Percentiles rank a stretch among this genome's conserved stretches.
Conservation (phyloP, 2,113 vertebrate species). For the Pangasianodon hypophthalmus region DNA sequence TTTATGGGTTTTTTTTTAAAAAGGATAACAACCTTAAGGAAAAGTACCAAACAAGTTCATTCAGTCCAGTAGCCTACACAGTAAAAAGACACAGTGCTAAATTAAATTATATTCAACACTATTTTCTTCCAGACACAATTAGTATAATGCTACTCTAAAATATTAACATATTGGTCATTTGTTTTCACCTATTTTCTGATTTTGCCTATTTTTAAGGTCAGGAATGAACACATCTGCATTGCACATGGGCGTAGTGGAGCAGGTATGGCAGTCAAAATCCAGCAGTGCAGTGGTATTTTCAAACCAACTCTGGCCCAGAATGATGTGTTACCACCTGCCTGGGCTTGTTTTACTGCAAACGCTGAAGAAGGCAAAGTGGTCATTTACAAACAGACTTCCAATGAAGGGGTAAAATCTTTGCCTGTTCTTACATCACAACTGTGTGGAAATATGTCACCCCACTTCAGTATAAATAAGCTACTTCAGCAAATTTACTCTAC, state of each 20-base stretch:
- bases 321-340: neutral
- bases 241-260: neutral
- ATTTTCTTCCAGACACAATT: neutral
- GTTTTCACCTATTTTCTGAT: neutral
- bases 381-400: neutral
- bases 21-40: neutral
- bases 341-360: neutral
- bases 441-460: neutral
- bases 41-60: constrained; percentile 36
- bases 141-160: neutral
- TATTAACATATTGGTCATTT: neutral
- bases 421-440: neutral
- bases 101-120: neutral
- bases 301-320: neutral
- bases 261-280: neutral
- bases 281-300: neutral
- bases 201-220: neutral
- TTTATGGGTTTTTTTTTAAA: neutral
- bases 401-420: neutral
- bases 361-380: neutral
- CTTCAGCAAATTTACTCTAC: neutral
- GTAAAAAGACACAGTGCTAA: neutral
- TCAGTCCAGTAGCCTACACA: constrained; percentile 9
- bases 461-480: neutral
- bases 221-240: neutral